phyloP scores from a whole-genome alignment of 2,797 vertebrate genomes.

The Neostethus bicornis region DNA sequence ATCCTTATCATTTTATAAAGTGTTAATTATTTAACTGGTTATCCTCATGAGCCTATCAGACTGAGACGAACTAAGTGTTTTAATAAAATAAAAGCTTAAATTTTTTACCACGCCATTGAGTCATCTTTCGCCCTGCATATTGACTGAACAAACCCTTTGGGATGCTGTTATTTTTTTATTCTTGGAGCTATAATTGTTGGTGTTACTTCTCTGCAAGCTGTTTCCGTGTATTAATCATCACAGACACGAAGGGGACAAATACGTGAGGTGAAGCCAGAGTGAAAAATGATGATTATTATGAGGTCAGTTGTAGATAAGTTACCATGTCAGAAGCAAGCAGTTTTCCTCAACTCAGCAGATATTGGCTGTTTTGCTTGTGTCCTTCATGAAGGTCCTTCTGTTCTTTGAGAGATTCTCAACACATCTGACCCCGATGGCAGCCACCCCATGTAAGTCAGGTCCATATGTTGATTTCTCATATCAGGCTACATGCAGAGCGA shows the following conservation, averaged over 20 bases:
- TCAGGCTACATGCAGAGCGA: conserved; percentile 23
- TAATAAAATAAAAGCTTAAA: conserved; percentile 47
- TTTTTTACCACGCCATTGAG: conserved; percentile 61
- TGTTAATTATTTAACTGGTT: conserved; percentile 77
- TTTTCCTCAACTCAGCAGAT: conserved; percentile 59
- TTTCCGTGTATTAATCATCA: conserved; percentile 66
- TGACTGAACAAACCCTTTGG: conserved; percentile 49
- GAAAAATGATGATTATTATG: conserved; percentile 61
- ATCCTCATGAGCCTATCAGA: conserved; percentile 54
- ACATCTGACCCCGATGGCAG: conserved; percentile 63
- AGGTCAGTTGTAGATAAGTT: conserved; percentile 59
- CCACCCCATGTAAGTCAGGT: conserved; percentile 62
- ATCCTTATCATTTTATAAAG: conserved; percentile 65
- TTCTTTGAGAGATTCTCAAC: conserved; percentile 51
- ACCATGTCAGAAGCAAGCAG: conserved; percentile 35
- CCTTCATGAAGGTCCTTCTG: conserved; percentile 67
- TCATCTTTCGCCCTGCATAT: conserved; percentile 18
- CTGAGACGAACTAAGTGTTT: conserved; percentile 48
- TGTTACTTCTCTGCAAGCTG: conserved; percentile 30
- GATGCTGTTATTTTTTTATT: conserved; percentile 13
- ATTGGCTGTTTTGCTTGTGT: conserved; percentile 44
- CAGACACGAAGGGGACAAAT: conserved; percentile 45
- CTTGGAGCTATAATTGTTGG: conserved; percentile 42
- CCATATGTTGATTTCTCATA: conserved; percentile 57
- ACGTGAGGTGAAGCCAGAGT: conserved; percentile 49